These are phyloP conservation scores for Merops nubicus DNA, from an alignment of 2,113 vertebrate genomes.

Conservation along the genomic window DNA sequence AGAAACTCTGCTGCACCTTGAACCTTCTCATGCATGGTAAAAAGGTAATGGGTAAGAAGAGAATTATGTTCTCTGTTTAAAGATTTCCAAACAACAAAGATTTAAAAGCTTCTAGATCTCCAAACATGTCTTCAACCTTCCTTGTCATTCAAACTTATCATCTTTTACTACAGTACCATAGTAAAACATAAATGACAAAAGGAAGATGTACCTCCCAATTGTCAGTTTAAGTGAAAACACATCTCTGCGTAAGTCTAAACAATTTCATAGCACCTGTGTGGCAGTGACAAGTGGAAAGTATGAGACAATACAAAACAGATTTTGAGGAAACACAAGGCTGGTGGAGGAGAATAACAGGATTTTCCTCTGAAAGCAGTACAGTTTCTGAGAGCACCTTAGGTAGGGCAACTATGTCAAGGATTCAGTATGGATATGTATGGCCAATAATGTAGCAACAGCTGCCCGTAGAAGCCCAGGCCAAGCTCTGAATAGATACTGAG, in stretches of 20 bases:
- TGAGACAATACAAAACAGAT: background rate
- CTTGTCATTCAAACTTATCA: background rate
- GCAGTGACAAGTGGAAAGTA: accelerated
- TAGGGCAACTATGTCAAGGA: background rate
- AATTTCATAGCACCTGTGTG: background rate
- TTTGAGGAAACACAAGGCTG: background rate
- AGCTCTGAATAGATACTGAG: background rate
- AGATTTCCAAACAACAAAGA: background rate
- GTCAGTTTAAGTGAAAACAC: background rate
- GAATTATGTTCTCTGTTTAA: background rate
- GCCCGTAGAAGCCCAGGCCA: background rate
- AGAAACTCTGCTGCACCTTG: background rate
- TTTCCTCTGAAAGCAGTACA: background rate
- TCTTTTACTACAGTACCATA: background rate
- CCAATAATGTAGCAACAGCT: background rate
- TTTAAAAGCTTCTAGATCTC: background rate
- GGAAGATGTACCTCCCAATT: accelerated
- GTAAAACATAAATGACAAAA: background rate
- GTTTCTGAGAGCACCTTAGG: background rate
- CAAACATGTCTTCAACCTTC: background rate
- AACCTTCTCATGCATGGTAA: background rate
- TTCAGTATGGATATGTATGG: background rate
- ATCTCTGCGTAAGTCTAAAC: background rate
- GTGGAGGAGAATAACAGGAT: background rate
- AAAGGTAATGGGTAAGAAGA: background rate